Evolutionary conservation across 2,888 invertebrate species (phyloP).

Genomic region (Euzetes globulus): DNA sequence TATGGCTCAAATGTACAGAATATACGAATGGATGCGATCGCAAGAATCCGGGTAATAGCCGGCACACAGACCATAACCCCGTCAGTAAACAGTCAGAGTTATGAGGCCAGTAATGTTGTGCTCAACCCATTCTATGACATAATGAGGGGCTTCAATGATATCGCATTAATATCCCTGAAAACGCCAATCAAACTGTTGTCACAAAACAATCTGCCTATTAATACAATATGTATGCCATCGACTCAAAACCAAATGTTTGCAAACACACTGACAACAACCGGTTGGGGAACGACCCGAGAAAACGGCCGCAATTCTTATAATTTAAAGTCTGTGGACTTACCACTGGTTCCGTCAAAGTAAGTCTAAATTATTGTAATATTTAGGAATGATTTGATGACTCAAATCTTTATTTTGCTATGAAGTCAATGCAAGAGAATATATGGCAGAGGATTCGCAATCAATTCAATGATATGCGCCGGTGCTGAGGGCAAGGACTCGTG

Average conservation of each 20-base stretch:
- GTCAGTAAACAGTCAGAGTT: not conserved
- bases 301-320: constrained; percentile 21
- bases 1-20: too few relatives aligned
- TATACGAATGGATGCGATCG: not conserved
- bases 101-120: not conserved
- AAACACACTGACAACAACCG: constrained; percentile 23
- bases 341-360: constrained; percentile 30
- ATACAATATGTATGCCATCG: constrained; percentile 18
- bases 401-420: not conserved
- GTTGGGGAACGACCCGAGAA: constrained; percentile 36
- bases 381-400: not conserved
- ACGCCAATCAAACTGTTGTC: not conserved
- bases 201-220: not conserved
- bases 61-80: not conserved
- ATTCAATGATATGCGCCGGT: not conserved
- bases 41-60: not conserved
- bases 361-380: not conserved
- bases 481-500: not conserved
- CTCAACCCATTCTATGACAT: constrained; percentile 6
- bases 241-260: not conserved
- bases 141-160: constrained; percentile 30
- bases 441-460: not conserved
- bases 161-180: constrained; percentile 30
- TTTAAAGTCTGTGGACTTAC: constrained; percentile 32
- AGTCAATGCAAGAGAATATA: not conserved